Base-by-base conservation (phyloP, 2,888 invertebrate species). In the Autographa pulchrina region DNA sequence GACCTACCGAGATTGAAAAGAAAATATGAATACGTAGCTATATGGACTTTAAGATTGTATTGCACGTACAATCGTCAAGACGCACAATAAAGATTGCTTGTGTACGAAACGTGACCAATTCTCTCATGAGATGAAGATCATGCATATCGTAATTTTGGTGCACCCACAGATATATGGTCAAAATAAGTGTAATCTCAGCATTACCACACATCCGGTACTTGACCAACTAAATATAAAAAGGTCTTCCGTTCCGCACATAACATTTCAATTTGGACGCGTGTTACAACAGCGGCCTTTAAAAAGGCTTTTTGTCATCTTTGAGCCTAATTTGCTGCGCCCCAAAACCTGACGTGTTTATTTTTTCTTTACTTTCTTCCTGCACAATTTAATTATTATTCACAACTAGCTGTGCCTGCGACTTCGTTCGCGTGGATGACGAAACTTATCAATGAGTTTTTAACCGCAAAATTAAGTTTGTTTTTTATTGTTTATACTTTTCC, bases 221-320 rank as follows among this genome's bases (percentile, higher is more conserved):
- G 92, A 89, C 91, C 93, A 91, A 91, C 89, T 89, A 86, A 86
- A 84, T 81, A 88, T 84, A 84, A 89, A 91, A 90, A 92, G 91
- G 91, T 90, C 92, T 93, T 93, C 93, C 94, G 94, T 93, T 94
- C 93, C 93, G 92, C 93, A 92, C 92, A 93, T 91, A 90, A 92
- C 85, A 91, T 91, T 92, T 90, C 90, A 90, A 94, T 94, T 94
- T 91, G 86, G 86, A 86, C 79, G 85, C 88, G 85, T 85, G 83
- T 85, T 87, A 85, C 78, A 84, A 78, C 77, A 85, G 85, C 83
- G 79, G 76, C 71, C 81, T 82, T 81, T 74, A 72, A 74, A 65
- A 59, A 65, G 72, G 80, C 88, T 92, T 93, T 93, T 94, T 94
- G 93, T 93, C 92, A 92, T 91, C 91, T 90, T 86, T 90, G 91